A percentile compares a stretch with the other conserved stretches of the same genome.
Evolutionary conservation across 2,888 invertebrate genomes (phyloP).

Genomic region (Sycophila texana): DNA sequence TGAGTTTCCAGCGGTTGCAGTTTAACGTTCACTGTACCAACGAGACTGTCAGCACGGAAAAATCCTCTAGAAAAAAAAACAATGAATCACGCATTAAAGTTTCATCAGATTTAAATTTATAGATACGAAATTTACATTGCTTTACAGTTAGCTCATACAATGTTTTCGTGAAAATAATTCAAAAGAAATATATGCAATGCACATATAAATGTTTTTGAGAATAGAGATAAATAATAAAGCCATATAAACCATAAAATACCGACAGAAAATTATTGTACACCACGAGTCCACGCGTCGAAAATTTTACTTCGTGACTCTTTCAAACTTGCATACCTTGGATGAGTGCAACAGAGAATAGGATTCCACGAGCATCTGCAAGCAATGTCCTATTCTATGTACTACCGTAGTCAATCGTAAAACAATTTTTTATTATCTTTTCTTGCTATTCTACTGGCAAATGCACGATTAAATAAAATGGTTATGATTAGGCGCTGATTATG

Average conservation of each 20-base stretch:
- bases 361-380: conserved; percentile 75
- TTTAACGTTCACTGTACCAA: conserved; percentile 90
- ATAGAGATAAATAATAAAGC: conserved; percentile 4
- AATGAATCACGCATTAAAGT: background rate
- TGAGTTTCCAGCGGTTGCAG: conserved; percentile 92
- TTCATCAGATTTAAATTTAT: conserved; percentile 11
- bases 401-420: conserved; percentile 57
- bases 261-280: conserved; percentile 33
- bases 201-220: conserved; percentile 18
- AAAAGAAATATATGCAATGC: conserved; percentile 35
- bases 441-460: too few species aligned
- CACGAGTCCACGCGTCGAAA: conserved; percentile 29
- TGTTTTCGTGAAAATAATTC: conserved; percentile 30
- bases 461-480: too few species aligned
- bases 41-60: conserved; percentile 89
- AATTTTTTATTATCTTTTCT: conserved; percentile 27
- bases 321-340: conserved; percentile 72
- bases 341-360: conserved; percentile 74
- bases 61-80: conserved; percentile 86
- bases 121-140: conserved; percentile 60
- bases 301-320: conserved; percentile 53
- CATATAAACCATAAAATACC: conserved; percentile 25
- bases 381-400: conserved; percentile 72
- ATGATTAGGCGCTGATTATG: too few species aligned
- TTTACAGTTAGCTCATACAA: conserved; percentile 65